These are phyloP conservation scores for Latrodectus hesperus DNA, from an alignment of 2,888 invertebrate species.

Conservation along the genomic window DNA sequence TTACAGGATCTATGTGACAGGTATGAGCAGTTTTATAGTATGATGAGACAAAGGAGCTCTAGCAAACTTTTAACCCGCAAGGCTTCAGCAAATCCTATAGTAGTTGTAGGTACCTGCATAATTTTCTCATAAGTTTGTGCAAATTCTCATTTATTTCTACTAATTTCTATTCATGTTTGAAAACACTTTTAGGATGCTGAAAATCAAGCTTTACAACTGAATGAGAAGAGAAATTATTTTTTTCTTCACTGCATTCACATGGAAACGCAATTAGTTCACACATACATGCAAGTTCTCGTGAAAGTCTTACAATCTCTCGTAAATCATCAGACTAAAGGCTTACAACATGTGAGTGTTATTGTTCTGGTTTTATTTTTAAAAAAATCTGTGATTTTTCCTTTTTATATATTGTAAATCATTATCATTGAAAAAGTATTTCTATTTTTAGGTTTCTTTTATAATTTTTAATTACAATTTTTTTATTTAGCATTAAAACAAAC, in stretches of 20 bases:
- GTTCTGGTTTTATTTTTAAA: no score
- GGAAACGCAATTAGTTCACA: conserved; percentile 76
- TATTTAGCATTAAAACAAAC: no score
- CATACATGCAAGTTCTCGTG: conserved; percentile 73
- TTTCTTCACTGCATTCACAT: conserved; percentile 76
- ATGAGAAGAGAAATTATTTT: conserved; percentile 76
- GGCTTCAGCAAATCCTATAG: conserved; percentile 52
- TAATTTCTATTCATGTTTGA: neutral
- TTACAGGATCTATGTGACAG: conserved; percentile 75
- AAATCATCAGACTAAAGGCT: conserved; percentile 65
- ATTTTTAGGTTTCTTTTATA: no score
- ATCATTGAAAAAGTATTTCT: no score
- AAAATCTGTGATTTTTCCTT: no score
- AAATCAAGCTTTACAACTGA: conserved; percentile 65
- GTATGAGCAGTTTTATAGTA: conserved; percentile 75
- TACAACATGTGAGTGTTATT: conserved; percentile 57
- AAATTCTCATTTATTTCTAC: neutral
- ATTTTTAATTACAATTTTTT: no score
- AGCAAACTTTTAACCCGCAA: conserved; percentile 51
- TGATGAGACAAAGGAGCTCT: conserved; percentile 75
- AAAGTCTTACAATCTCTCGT: conserved; percentile 70
- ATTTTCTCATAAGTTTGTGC: no score
- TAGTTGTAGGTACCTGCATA: conserved; percentile 32
- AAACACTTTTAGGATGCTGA: conserved; percentile 70
- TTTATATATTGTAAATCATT: no score